These are phyloP conservation scores for Nylanderia fulva DNA, from an alignment of 1,140 invertebrate genomes.

Conservation along the genomic window DNA sequence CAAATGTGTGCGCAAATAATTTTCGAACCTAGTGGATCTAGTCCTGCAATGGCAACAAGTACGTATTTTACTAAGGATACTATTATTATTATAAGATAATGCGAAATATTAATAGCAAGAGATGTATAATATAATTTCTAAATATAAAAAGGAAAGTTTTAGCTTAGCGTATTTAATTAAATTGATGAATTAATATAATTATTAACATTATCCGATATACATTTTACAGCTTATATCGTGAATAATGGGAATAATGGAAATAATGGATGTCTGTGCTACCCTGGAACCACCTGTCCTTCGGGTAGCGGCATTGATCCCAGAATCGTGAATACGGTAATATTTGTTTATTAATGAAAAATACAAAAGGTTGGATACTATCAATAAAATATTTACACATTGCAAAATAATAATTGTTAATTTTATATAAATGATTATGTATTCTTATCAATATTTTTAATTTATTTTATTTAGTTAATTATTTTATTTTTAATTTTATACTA, in stretches of 20 bases:
- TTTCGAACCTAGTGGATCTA: too few species aligned
- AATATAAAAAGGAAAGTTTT: not conserved
- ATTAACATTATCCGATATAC: not conserved
- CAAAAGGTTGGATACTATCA: not conserved
- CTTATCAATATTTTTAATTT: too few species aligned
- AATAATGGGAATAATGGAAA: constrained; percentile 53
- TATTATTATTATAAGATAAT: not conserved
- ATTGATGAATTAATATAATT: not conserved
- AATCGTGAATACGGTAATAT: constrained; percentile 87
- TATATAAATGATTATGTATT: constrained; percentile 2
- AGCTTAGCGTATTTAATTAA: constrained; percentile 20
- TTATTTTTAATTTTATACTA: not conserved
- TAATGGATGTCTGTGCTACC: constrained; percentile 81
- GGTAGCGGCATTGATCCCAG: constrained; percentile 87
- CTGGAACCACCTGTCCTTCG: constrained; percentile 76
- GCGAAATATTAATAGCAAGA: not conserved
- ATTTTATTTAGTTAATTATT: too few species aligned
- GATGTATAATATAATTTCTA: not conserved
- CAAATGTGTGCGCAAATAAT: not conserved
- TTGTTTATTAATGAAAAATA: constrained; percentile 23
- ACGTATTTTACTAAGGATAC: constrained; percentile 17
- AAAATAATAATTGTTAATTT: not conserved
- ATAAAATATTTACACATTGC: not conserved
- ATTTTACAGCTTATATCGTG: constrained; percentile 49
- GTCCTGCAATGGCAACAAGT: constrained; percentile 1